These are phyloP conservation scores for Eidolon helvum DNA, from an alignment of 2,113 vertebrate genomes.

Conservation along the genomic window DNA sequence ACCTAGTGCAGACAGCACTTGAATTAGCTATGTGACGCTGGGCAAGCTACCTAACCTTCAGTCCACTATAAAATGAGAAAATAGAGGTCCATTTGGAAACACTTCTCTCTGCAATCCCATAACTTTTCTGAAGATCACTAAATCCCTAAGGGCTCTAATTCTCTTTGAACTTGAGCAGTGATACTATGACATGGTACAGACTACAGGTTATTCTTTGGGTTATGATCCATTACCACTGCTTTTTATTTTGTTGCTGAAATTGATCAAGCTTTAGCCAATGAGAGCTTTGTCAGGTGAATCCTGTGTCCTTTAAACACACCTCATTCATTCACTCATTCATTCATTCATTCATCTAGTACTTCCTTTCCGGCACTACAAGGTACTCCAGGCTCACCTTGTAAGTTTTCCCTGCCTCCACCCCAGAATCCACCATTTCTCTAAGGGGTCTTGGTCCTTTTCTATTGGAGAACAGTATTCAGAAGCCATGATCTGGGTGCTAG, in stretches of 20 bases:
- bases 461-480: not conserved
- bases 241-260: not conserved
- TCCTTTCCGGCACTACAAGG: not conserved
- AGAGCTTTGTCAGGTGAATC: not conserved
- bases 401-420: not conserved
- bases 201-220: not conserved
- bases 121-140: not conserved
- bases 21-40: not conserved
- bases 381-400: not conserved
- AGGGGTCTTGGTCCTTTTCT: not conserved
- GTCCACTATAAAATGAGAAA: not conserved
- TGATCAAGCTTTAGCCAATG: not conserved
- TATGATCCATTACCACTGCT: not conserved
- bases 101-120: not conserved
- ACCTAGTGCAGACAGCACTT: not conserved
- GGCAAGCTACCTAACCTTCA: not conserved
- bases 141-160: not conserved
- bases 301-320: not conserved
- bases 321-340: not conserved
- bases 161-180: not conserved
- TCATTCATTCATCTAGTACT: not conserved
- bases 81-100: not conserved
- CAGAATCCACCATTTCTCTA: not conserved
- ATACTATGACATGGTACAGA: not conserved
- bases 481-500: not conserved